Evolutionary conservation across 1,140 invertebrate genomes (phyloP), one percentile per base, ranked within the genome.

Genomic region (Pissodes strobi): DNA sequence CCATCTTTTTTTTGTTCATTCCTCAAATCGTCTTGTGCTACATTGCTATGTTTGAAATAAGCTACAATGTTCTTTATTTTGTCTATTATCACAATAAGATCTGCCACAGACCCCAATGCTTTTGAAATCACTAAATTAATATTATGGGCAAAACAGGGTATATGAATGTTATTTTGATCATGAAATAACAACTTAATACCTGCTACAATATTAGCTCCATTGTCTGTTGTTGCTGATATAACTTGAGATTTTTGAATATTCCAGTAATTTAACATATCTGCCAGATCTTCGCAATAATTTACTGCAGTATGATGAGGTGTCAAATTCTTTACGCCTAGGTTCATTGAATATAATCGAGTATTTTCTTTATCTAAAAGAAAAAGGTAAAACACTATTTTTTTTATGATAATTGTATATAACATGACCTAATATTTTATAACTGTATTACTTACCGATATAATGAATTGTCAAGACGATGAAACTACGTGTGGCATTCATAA

Each of bases 1-100:
- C 46, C 46, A 18, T 49, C 46, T 15, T 49, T 49, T 49, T 18
- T 49, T 27, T 2, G 46, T 13, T 49, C 46, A 25, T 23, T 19
- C 13, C 46, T 49, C 13, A 49, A 49, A 27, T 49, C 21, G 25
- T 49, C 46, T 27, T 49, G 46, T 25, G 46, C 46, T 25, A 27
- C 23, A 15, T 25, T 49, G 15, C 46, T 49, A 13, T 49, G 46
- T 13, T 49, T 49, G 13, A 49, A 49, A 49, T 49, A 49, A 49
- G 46, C 46, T 8, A 49, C 23, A 49, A 49, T 49, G 25, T 19
- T 22, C 18, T 49, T 49, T 49, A 49, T 22, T 49, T 49, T 49
- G 8, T 25, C 23, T 25, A 49, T 49, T n/a, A 49, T 49, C n/a
- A 2, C 12, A 13, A 49, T 17, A 12, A 49, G n/a, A 8, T 27